These are phyloP conservation scores for Fabriciana adippe DNA, from an alignment of 2,888 invertebrate genomes.

Conservation along the genomic window DNA sequence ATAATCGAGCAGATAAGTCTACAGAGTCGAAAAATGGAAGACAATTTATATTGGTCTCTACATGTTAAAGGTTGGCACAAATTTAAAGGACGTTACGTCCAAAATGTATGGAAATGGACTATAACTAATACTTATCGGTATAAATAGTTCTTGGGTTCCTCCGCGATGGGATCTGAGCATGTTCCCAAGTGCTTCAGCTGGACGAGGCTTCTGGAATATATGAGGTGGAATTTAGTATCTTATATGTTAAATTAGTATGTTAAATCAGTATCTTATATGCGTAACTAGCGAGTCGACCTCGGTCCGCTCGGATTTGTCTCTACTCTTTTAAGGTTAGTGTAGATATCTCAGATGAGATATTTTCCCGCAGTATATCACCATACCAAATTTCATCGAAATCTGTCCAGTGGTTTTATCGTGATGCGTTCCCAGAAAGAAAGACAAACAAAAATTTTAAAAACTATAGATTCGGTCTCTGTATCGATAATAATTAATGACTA, in stretches of 20 bases:
- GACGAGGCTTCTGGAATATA: conserved; percentile 84
- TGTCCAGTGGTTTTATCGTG: too few species aligned
- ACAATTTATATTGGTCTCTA: conserved; percentile 39
- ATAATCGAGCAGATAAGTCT: neutral
- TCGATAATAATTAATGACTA: too few species aligned
- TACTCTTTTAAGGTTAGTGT: too few species aligned
- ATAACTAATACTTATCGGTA: conserved; percentile 77
- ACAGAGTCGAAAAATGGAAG: conserved; percentile 38
- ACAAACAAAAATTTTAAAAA: too few species aligned
- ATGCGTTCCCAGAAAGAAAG: too few species aligned
- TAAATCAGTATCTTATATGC: too few species aligned
- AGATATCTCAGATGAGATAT: too few species aligned
- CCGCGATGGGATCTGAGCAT: conserved; percentile 92
- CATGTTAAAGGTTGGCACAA: conserved; percentile 64
- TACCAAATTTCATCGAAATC: too few species aligned
- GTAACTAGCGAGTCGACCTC: too few species aligned
- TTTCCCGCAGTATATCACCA: too few species aligned
- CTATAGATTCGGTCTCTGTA: too few species aligned
- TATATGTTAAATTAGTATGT: neutral
- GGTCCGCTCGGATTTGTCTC: too few species aligned
- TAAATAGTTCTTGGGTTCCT: conserved; percentile 93
- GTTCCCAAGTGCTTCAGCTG: conserved; percentile 91
- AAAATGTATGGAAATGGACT: conserved; percentile 46
- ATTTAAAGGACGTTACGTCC: conserved; percentile 49
- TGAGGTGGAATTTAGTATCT: conserved; percentile 14